Evolutionary conservation across 1,140 invertebrate species (phyloP).

Genomic region (Aricia agestis): DNA sequence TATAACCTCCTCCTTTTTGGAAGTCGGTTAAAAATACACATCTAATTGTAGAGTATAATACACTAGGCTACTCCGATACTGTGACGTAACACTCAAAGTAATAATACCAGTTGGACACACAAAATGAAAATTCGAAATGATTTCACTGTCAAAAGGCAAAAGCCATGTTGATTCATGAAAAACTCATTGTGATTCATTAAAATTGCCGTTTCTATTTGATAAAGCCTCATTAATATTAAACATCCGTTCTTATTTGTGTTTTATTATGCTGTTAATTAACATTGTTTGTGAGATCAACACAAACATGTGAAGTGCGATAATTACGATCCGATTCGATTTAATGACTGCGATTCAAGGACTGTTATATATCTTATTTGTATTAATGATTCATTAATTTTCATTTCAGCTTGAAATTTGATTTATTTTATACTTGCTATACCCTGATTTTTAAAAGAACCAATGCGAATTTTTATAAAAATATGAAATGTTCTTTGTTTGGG

Average conservation of each 20-base stretch:
- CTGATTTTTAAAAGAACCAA: too few relatives aligned
- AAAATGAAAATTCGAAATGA: slow-evolving; percentile 1
- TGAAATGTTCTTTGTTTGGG: too few relatives aligned
- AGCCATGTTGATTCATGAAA: slow-evolving; percentile 16
- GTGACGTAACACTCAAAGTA: not conserved
- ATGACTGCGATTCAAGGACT: slow-evolving; percentile 17
- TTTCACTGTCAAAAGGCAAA: slow-evolving; percentile 14
- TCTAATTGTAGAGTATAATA: too few relatives aligned
- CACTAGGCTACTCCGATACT: too few relatives aligned
- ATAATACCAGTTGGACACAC: not conserved
- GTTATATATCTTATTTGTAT: slow-evolving; percentile 11
- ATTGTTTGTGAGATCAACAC: slow-evolving; percentile 30
- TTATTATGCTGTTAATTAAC: slow-evolving; percentile 35
- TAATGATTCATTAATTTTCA: slow-evolving; percentile 7
- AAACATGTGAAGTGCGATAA: slow-evolving; percentile 30
- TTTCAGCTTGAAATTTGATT: not conserved
- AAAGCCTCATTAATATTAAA: slow-evolving; percentile 26
- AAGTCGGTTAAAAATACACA: too few relatives aligned
- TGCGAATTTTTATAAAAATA: too few relatives aligned
- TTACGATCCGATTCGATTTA: slow-evolving; percentile 30
- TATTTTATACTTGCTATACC: too few relatives aligned
- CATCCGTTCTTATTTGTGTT: slow-evolving; percentile 34
- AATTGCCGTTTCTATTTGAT: slow-evolving; percentile 24
- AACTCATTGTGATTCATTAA: slow-evolving; percentile 20
- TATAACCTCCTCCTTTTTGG: too few relatives aligned